Evolutionary conservation across 2,888 invertebrate species (phyloP).

Genomic region (Malacosoma neustria): DNA sequence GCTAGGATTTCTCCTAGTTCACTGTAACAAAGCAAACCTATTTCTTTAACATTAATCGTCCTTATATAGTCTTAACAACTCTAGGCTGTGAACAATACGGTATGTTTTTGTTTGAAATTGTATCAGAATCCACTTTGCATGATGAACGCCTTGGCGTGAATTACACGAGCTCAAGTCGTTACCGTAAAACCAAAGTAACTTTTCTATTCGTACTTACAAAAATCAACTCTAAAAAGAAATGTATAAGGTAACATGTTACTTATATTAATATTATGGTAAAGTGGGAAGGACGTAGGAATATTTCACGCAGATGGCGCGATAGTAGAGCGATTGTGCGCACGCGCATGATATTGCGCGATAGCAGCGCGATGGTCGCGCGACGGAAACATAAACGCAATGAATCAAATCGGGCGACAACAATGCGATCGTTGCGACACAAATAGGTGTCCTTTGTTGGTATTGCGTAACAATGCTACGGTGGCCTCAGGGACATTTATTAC

Average conservation of each 20-base stretch:
- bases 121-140: slow-evolving; percentile 51
- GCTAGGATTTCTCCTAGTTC: no score
- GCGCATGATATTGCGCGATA: slow-evolving; percentile 13
- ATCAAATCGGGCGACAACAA: slow-evolving; percentile 31
- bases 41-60: not conserved
- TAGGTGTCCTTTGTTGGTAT: not conserved
- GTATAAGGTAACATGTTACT: slow-evolving; percentile 6
- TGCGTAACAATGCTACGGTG: not conserved
- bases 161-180: slow-evolving; percentile 66
- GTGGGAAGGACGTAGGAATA: slow-evolving; percentile 36
- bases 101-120: slow-evolving; percentile 13
- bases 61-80: slow-evolving; percentile 4
- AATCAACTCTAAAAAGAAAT: slow-evolving; percentile 11
- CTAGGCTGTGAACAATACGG: slow-evolving; percentile 12
- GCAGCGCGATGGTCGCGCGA: slow-evolving; percentile 39
- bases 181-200: slow-evolving; percentile 19
- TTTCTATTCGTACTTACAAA: not conserved
- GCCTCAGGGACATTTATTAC: not conserved
- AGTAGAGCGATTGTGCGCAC: slow-evolving; percentile 44
- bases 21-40: not conserved
- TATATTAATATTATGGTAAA: not conserved
- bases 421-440: slow-evolving; percentile 1
- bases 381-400: slow-evolving; percentile 54
- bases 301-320: slow-evolving; percentile 68
- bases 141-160: slow-evolving; percentile 67